Percentiles rank a stretch among this genome's conserved stretches.
Conservation (phyloP, 2,888 invertebrate species). For the Dione vanillae region DNA sequence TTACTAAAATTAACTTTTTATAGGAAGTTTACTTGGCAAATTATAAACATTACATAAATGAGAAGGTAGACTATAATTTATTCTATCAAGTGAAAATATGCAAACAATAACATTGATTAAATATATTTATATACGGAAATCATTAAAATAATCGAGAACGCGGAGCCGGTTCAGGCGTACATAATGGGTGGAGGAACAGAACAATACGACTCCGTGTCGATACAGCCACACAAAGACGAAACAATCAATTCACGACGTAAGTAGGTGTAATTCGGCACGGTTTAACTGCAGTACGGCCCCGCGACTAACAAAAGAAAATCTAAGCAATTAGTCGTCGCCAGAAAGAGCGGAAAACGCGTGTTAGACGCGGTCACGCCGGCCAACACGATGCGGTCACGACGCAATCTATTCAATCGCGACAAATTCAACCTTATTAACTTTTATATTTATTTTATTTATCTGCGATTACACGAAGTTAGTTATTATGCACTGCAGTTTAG, state of each 20-base stretch:
- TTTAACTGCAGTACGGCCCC: constrained; percentile 76
- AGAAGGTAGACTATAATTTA: background rate
- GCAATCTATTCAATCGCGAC: constrained; percentile 46
- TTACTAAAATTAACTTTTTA: too few relatives aligned
- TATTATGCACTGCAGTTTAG: constrained; percentile 50
- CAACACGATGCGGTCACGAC: constrained; percentile 66
- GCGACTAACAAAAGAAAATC: constrained; percentile 84
- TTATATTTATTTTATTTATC: constrained; percentile 38
- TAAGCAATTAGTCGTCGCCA: constrained; percentile 84
- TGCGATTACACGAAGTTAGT: constrained; percentile 26
- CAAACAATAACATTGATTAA: constrained; percentile 48
- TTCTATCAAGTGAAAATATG: constrained; percentile 12
- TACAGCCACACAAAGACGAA: constrained; percentile 79
- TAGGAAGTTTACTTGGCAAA: too few relatives aligned
- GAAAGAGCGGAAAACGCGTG: constrained; percentile 84
- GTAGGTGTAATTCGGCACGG: constrained; percentile 82
- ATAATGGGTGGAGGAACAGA: constrained; percentile 75
- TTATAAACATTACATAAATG: background rate
- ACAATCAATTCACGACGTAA: constrained; percentile 83
- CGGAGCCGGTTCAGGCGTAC: constrained; percentile 78
- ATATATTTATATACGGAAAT: constrained; percentile 69
- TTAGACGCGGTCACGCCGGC: constrained; percentile 80
- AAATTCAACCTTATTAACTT: constrained; percentile 46
- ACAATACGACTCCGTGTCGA: constrained; percentile 82
- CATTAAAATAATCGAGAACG: constrained; percentile 75